Evolutionary conservation across 2,113 vertebrate species (phyloP).

Genomic region (Lagopus leucura): DNA sequence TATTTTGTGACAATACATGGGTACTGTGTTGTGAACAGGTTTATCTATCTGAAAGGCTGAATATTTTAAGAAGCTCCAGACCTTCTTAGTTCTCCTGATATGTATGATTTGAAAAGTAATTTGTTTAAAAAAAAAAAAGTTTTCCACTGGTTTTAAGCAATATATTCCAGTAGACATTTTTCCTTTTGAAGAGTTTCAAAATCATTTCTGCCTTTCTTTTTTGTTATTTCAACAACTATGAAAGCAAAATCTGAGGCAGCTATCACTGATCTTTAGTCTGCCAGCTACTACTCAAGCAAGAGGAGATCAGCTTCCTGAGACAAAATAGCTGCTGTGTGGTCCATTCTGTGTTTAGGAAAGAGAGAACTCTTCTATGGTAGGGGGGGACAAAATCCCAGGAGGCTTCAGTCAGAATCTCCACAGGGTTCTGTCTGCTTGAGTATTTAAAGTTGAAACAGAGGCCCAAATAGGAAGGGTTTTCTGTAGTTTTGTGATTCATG

Average conservation of each 20-base stretch:
- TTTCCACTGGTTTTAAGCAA: background rate
- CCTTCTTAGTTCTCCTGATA: background rate
- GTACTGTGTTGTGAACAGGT: conserved; percentile 23
- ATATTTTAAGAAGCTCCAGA: conserved; percentile 32
- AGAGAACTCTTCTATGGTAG: background rate
- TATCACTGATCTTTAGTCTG: background rate
- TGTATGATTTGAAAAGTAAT: background rate
- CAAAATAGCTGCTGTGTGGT: background rate
- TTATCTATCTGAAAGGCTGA: conserved; percentile 46
- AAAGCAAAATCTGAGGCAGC: background rate
- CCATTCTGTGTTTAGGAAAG: background rate
- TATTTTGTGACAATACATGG: conserved; percentile 51
- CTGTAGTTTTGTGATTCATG: background rate
- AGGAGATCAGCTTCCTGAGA: background rate
- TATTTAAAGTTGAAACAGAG: background rate
- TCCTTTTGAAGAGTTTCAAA: background rate
- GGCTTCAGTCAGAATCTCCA: background rate
- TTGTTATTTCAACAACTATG: background rate
- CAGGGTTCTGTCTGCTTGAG: background rate
- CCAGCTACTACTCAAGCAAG: background rate
- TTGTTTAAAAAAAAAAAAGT: background rate
- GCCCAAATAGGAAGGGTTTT: background rate
- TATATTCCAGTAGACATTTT: background rate
- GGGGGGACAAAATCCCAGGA: background rate
- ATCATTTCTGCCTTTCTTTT: background rate